Evolutionary conservation across 2,888 invertebrate species (phyloP).

Genomic region (Noctuana brunneofusca): DNA sequence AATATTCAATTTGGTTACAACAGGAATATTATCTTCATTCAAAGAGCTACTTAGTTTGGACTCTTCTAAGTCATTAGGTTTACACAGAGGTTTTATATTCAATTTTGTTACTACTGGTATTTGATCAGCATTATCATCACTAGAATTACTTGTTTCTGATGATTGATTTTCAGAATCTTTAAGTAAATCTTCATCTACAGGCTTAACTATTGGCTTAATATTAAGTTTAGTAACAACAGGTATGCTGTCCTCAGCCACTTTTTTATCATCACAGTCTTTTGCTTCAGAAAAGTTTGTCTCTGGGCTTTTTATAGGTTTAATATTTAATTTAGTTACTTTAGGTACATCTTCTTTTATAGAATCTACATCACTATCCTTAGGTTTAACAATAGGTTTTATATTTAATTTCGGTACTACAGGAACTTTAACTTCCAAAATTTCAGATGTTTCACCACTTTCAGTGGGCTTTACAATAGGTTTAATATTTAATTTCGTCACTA

Average conservation of each 20-base stretch:
- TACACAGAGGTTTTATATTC: constrained; percentile 82
- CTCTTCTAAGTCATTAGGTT: constrained; percentile 61
- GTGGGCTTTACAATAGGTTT: constrained; percentile 75
- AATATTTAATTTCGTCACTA: constrained; percentile 73
- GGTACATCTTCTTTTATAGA: constrained; percentile 74
- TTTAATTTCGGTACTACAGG: constrained; percentile 81
- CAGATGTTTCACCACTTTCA: constrained; percentile 59
- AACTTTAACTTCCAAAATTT: constrained; percentile 66
- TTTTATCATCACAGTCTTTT: constrained; percentile 75
- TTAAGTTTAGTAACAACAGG: constrained; percentile 79
- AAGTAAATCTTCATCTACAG: constrained; percentile 61
- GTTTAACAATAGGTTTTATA: constrained; percentile 79
- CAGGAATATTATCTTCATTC: constrained; percentile 63
- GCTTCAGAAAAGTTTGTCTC: constrained; percentile 67
- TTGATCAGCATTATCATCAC: constrained; percentile 74
- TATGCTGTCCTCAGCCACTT: constrained; percentile 70
- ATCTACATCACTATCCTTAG: constrained; percentile 75
- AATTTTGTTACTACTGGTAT: constrained; percentile 80
- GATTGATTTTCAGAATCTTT: constrained; percentile 75
- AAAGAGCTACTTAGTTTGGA: constrained; percentile 47
- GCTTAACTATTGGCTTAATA: constrained; percentile 83
- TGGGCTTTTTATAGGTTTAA: constrained; percentile 79
- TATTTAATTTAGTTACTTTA: constrained; percentile 80
- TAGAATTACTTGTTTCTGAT: constrained; percentile 74
- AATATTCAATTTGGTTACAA: constrained; percentile 71